Percentiles rank a stretch among this genome's conserved stretches.
These are phyloP conservation scores for Agrochola circellaris DNA, from an alignment of 2,888 invertebrate species.

Conservation along the genomic window DNA sequence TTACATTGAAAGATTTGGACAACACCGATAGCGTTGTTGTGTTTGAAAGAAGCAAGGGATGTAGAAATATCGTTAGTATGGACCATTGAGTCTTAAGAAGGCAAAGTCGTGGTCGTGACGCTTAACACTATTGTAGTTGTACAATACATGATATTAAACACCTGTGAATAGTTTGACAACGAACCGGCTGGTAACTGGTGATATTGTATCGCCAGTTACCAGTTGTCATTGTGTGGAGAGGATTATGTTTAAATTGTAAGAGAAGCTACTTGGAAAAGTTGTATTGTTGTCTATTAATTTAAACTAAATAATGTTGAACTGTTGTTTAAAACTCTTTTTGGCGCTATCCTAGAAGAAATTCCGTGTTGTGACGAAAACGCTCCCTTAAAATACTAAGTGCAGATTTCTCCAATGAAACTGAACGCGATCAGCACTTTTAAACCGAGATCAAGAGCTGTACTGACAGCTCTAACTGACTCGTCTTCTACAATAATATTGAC, in stretches of 20 bases:
- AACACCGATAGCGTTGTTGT: neutral
- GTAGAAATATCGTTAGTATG: slow-evolving; percentile 13
- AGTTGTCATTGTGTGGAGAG: neutral
- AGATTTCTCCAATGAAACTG: neutral
- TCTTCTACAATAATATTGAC: too few relatives aligned
- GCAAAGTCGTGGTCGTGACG: slow-evolving; percentile 49
- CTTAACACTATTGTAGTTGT: slow-evolving; percentile 46
- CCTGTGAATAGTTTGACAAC: slow-evolving; percentile 59
- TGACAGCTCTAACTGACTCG: too few relatives aligned
- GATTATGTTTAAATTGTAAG: slow-evolving; percentile 28
- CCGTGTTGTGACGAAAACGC: too few relatives aligned
- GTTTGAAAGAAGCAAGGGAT: slow-evolving; percentile 29
- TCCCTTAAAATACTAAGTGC: neutral
- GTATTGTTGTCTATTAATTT: neutral
- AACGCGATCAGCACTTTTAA: too few relatives aligned
- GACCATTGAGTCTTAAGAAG: slow-evolving; percentile 10
- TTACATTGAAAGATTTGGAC: slow-evolving; percentile 4
- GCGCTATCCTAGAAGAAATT: too few relatives aligned
- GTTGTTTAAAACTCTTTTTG: neutral
- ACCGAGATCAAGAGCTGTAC: too few relatives aligned
- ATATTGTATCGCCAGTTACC: slow-evolving; percentile 14
- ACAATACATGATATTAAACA: slow-evolving; percentile 54
- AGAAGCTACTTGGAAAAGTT: slow-evolving; percentile 2
- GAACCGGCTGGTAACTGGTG: slow-evolving; percentile 28
- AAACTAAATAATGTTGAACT: neutral